Evolutionary conservation across 1,140 invertebrate species (phyloP).

Genomic region (Akabosia matsudoensis): DNA sequence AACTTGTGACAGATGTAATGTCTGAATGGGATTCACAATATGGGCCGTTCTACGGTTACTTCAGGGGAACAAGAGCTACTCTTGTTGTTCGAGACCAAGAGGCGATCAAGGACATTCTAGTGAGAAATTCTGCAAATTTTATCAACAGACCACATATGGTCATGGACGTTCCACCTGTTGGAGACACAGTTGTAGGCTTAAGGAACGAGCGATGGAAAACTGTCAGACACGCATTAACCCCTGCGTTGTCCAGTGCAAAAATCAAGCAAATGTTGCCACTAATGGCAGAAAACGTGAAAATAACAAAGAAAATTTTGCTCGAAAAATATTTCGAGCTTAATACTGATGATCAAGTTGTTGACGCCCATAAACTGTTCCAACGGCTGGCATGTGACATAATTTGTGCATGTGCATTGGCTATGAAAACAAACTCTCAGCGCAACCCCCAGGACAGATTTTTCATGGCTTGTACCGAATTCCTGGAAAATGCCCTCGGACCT

Average conservation of each 20-base stretch:
- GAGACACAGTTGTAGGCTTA: constrained; percentile 49
- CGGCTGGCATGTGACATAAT: constrained; percentile 57
- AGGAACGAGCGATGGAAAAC: constrained; percentile 55
- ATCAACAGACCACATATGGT: constrained; percentile 49
- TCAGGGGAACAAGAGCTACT: constrained; percentile 48
- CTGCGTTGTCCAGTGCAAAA: constrained; percentile 57
- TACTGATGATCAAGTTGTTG: constrained; percentile 43
- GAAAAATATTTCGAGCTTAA: constrained; percentile 20
- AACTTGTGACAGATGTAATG: constrained; percentile 44
- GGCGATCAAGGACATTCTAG: constrained; percentile 50
- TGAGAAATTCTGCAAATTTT: constrained; percentile 49
- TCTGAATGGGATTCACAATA: constrained; percentile 50
- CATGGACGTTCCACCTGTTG: constrained; percentile 49
- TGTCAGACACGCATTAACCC: constrained; percentile 54
- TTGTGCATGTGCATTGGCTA: constrained; percentile 54
- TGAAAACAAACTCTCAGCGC: constrained; percentile 52
- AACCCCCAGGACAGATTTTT: constrained; percentile 52
- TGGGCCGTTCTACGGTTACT: constrained; percentile 52
- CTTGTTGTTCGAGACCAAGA: constrained; percentile 51
- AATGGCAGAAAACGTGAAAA: constrained; percentile 49
- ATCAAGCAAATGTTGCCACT: constrained; percentile 53
- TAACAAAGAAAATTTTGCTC: constrained; percentile 32
- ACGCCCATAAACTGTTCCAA: constrained; percentile 52
- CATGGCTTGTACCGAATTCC: constrained; percentile 49
- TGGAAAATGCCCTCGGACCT: constrained; percentile 49